These are phyloP conservation scores for Gavia stellata DNA, from an alignment of 2,113 vertebrate genomes.

Conservation along the genomic window DNA sequence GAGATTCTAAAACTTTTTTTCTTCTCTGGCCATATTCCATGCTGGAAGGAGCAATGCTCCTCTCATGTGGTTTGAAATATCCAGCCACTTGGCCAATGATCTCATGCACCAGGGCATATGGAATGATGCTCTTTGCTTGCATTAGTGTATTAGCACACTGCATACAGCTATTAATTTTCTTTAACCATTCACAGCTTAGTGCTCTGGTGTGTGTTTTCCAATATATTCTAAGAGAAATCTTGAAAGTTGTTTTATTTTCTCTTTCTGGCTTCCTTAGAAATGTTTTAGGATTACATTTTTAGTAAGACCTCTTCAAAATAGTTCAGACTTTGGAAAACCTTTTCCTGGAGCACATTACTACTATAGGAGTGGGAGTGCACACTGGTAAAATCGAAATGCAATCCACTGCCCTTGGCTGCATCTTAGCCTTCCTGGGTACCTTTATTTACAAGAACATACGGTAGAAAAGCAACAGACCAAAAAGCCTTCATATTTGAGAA, in stretches of 20 bases:
- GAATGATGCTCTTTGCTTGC: conserved; percentile 2
- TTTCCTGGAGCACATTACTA: neutral
- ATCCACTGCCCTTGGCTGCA: neutral
- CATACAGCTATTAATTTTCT: neutral
- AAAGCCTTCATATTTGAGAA: neutral
- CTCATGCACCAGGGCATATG: neutral
- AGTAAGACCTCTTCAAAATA: neutral
- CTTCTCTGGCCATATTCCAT: neutral
- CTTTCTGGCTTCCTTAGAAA: neutral
- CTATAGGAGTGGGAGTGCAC: neutral
- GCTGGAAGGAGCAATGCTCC: neutral
- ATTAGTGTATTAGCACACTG: neutral
- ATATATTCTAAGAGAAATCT: neutral
- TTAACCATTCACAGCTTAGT: neutral
- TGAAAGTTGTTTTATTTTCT: neutral
- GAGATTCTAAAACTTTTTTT: neutral
- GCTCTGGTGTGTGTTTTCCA: neutral
- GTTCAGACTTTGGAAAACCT: neutral
- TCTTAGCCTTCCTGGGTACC: neutral
- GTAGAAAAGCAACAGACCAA: neutral
- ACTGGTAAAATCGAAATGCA: neutral
- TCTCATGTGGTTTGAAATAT: conserved; percentile 34
- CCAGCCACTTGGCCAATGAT: conserved; percentile 4
- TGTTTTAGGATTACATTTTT: neutral
- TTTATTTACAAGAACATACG: neutral